Evolutionary conservation across 1,140 invertebrate species (phyloP), one percentile per base, ranked within the genome.

Genomic region (Scaptomyza montana): DNA sequence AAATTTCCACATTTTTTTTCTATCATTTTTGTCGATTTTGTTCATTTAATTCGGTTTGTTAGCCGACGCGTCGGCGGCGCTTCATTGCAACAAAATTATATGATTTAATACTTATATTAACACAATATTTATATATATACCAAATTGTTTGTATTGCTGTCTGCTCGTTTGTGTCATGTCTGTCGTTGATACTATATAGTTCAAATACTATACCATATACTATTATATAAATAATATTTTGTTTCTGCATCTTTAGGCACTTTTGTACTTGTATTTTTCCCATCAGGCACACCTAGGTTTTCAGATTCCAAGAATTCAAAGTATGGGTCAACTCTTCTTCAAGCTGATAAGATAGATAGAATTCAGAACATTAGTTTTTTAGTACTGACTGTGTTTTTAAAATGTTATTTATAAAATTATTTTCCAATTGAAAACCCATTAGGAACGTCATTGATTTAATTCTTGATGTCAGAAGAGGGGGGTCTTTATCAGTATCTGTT

Each of bases 1-100:
- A 71, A 89, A 80, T 84, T 89, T 89, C 84, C 84, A 89, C 85
- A 89, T 87, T 79, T 70, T 81, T 51, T 8, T 57, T 61, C 21
- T 8, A 53, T 61, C 21, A 55, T 30, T 41, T 41, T 54, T 8
- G 33, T 45, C 55, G 30, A 12, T 62, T 60, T 54, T 65, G 57
- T 63, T 49, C 33, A 33, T 75, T 67, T 63, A 49, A 56, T 74
- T 86, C 57, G 50, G 59, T 64, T 69, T 57, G 51, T 59, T 76
- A 73, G 30, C 30, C 30, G 30, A 6, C 49, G 39, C 60, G 41
- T 64, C 57, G 76, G 78, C 78, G 50, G 55, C 63, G 78, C 85
- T 87, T 87, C 82, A 81, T 72, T 80, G 81, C 81, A 81, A 67
- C 59, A 66, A 72, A 64, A 73, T 63, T 39, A 54, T 62, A 59